phyloP scores from a whole-genome alignment of 2,888 invertebrate species.

The Hirtodrosophila histrioides region DNA sequence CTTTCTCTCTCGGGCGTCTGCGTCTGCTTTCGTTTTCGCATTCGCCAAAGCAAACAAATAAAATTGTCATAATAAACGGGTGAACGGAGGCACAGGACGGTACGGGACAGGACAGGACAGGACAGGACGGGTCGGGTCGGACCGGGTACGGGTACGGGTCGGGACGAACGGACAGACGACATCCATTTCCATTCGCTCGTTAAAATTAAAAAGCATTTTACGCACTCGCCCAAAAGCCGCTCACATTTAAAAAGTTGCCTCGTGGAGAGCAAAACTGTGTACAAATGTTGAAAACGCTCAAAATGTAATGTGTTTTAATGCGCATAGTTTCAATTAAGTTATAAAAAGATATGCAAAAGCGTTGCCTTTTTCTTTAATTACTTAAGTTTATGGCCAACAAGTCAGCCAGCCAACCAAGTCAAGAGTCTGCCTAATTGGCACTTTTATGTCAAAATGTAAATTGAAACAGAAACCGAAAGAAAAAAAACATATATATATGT shows the following conservation, averaged over 20 bases:
- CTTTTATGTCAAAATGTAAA: slow-evolving; percentile 61
- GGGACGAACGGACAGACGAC: slow-evolving; percentile 1
- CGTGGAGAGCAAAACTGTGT: slow-evolving; percentile 31
- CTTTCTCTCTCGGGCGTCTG: background rate
- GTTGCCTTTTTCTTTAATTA: slow-evolving; percentile 64
- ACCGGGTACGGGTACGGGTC: background rate
- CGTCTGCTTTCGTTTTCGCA: slow-evolving; percentile 63
- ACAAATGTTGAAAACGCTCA: slow-evolving; percentile 35
- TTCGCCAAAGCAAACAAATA: slow-evolving; percentile 63
- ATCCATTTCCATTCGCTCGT: slow-evolving; percentile 64
- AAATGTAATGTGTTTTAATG: slow-evolving; percentile 54
- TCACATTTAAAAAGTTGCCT: slow-evolving; percentile 35
- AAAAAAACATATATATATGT: slow-evolving; percentile 11
- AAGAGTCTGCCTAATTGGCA: slow-evolving; percentile 66
- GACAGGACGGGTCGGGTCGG: too few species aligned
- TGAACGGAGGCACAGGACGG: background rate
- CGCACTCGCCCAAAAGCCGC: slow-evolving; percentile 42
- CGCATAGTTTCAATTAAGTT: slow-evolving; percentile 71
- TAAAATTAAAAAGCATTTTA: slow-evolving; percentile 70
- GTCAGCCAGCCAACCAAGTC: slow-evolving; percentile 22
- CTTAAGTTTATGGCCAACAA: slow-evolving; percentile 59
- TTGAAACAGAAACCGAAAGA: slow-evolving; percentile 27
- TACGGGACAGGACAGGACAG: too few species aligned
- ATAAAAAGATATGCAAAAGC: slow-evolving; percentile 59
- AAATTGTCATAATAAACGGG: slow-evolving; percentile 72